These are phyloP conservation scores for Schizotus pectinicornis DNA, from an alignment of 2,888 invertebrate species.

Conservation along the genomic window DNA sequence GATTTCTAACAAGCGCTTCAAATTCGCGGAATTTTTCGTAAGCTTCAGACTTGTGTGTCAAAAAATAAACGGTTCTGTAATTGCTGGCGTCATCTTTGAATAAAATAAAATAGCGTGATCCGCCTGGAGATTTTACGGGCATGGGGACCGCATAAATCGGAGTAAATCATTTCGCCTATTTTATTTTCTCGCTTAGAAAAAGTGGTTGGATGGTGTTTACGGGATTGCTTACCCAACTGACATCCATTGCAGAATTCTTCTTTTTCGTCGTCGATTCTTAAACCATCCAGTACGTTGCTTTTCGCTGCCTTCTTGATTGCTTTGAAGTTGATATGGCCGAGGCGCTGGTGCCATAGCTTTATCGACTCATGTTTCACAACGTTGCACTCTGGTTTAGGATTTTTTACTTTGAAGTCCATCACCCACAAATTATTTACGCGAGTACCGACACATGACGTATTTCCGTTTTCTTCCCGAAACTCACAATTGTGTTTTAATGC, in stretches of 20 bases:
- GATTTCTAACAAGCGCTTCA: too few species aligned
- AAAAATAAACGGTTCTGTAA: too few species aligned
- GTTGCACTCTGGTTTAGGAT: background rate
- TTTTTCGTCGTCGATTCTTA: constrained; percentile 26
- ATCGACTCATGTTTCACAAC: constrained; percentile 7
- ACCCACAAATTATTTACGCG: constrained; percentile 24
- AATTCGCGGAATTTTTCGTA: too few species aligned
- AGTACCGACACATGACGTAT: constrained; percentile 18
- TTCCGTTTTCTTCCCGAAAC: too few species aligned
- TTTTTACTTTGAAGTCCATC: constrained; percentile 19
- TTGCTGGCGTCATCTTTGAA: too few species aligned
- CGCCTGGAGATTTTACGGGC: too few species aligned
- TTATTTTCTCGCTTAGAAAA: too few species aligned
- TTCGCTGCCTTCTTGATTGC: background rate
- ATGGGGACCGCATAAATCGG: too few species aligned
- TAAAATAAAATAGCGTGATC: too few species aligned
- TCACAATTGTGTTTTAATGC: constrained; percentile 15
- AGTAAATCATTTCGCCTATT: too few species aligned
- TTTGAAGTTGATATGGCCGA: constrained; percentile 23
- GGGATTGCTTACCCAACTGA: constrained; percentile 32
- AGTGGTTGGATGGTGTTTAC: constrained; percentile 27
- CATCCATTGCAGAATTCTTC: constrained; percentile 35
- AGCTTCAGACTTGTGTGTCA: too few species aligned
- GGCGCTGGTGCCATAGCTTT: constrained; percentile 25
- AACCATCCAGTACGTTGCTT: constrained; percentile 12